Percentiles rank a stretch among this genome's conserved stretches.
Conservation (phyloP, 2,113 vertebrate genomes). For the Macquaria ambigua region DNA sequence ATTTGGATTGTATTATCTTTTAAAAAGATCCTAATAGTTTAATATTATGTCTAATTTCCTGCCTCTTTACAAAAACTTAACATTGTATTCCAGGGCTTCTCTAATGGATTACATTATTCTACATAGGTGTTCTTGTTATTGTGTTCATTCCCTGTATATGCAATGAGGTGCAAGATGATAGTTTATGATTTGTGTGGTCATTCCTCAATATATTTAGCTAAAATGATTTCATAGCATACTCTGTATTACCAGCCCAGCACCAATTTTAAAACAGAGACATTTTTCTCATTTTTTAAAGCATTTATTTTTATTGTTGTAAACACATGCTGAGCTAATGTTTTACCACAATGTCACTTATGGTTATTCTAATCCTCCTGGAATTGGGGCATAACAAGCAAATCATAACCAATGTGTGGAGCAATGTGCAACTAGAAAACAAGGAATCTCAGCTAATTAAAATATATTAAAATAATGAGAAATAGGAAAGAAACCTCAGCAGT, state of each 20-base stretch:
- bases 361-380: slow-evolving; percentile 63
- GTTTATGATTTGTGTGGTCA: not conserved
- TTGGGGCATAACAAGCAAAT: slow-evolving; percentile 58
- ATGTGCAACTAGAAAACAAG: slow-evolving; percentile 38
- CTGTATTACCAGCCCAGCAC: not conserved
- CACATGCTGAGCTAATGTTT: slow-evolving; percentile 49
- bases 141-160: not conserved
- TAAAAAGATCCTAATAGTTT: not conserved
- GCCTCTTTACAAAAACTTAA: not conserved
- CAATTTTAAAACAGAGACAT: slow-evolving; percentile 27
- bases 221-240: not conserved
- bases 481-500: slow-evolving; percentile 51
- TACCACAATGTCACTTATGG: slow-evolving; percentile 57
- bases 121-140: not conserved
- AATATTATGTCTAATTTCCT: not conserved
- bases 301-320: slow-evolving; percentile 50
- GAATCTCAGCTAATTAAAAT: slow-evolving; percentile 61
- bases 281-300: slow-evolving; percentile 36
- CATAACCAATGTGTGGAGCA: slow-evolving; percentile 37
- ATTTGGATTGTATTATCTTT: not conserved
- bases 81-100: not conserved
- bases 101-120: not conserved
- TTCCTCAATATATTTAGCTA: not conserved
- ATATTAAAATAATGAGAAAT: slow-evolving; percentile 66
- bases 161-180: not conserved